These are phyloP conservation scores for Drosophila leontia DNA, from an alignment of 1,140 invertebrate species.

Conservation along the genomic window DNA sequence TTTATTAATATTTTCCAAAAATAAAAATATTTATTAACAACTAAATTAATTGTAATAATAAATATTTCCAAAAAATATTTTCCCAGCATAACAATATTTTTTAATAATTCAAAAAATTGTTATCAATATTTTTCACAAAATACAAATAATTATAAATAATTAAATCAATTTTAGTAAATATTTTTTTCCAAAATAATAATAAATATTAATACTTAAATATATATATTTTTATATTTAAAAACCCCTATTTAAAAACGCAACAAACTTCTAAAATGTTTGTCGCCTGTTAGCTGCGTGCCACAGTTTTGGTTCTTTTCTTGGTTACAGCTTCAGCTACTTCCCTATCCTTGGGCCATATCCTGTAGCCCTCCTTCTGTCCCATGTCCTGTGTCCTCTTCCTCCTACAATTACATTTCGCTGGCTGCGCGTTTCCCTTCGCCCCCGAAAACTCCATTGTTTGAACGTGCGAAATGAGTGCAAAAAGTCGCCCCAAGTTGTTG, in stretches of 20 bases:
- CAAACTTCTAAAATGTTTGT: not conserved
- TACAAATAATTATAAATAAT: not conserved
- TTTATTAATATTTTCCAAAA: no score
- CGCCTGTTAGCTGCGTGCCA: conserved; percentile 16
- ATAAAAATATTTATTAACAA: no score
- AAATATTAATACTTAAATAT: not conserved
- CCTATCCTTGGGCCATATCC: conserved; percentile 30
- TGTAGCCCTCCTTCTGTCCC: not conserved
- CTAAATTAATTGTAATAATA: no score
- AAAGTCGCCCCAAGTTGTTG: conserved; percentile 75
- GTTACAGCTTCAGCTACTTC: conserved; percentile 15
- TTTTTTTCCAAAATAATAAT: not conserved
- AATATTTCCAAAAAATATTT: no score
- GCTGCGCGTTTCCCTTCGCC: not conserved
- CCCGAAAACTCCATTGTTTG: conserved; percentile 32
- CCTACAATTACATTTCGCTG: conserved; percentile 39
- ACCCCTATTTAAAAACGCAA: not conserved
- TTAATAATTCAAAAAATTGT: no score
- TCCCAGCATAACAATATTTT: no score
- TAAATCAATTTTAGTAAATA: not conserved
- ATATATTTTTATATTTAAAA: not conserved
- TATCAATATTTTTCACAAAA: no score
- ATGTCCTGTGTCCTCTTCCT: conserved; percentile 22
- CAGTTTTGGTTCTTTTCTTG: conserved; percentile 15
- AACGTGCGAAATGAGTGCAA: conserved; percentile 78